Evolutionary conservation across 2,113 vertebrate genomes (phyloP), one percentile per base, ranked within the genome.

Genomic region (Crypturellus undulatus): DNA sequence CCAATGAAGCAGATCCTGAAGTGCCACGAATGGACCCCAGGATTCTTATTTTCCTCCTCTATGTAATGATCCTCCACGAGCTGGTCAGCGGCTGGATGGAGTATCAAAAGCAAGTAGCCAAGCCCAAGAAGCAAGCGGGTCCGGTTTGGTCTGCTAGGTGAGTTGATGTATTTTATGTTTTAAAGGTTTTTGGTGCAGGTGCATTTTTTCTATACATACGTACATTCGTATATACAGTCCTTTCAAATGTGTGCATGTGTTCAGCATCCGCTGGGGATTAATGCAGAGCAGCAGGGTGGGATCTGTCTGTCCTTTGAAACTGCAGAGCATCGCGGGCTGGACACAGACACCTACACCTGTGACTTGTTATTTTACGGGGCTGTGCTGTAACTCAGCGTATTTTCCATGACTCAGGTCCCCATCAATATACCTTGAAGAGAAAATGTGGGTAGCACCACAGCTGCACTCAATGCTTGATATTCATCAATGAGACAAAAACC

Each of bases 11-110:
- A 5, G 96, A 96, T 51, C 91, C 97, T 3, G 96, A 96, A 86
- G 94, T 94, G 69, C 97, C 96, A 28, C 95, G 95, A 5, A 99
- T 99, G 98, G 99, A 99, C 90, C 98, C 98, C 76, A 97, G 98
- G 40, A 96, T 99, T 97, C 98, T 99, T 52, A 99, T 99, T 92
- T 98, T 99, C 91, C 98, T 99, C 1, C 97, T 99, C 25, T 99
- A 99, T 7, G 77, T 99, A 86, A 98, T 99, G 98, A 99, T 99
- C 87, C 96, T 96, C 93, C 99, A 99, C 47, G 98, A 99, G 93
- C 96, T 99, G 96, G 96, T 99, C 71, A 98, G 98, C 8, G 99
- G 98, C 84, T 99, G 98, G 98, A 98, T 99, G 97, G 98, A 99
- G 88, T 98, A 98, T 82, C 97, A 98, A 78, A 98, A 98, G 92